Percentiles rank a stretch among this genome's conserved stretches.
Evolutionary conservation across 2,797 vertebrate species (phyloP).

Genomic region (Mallotus villosus): DNA sequence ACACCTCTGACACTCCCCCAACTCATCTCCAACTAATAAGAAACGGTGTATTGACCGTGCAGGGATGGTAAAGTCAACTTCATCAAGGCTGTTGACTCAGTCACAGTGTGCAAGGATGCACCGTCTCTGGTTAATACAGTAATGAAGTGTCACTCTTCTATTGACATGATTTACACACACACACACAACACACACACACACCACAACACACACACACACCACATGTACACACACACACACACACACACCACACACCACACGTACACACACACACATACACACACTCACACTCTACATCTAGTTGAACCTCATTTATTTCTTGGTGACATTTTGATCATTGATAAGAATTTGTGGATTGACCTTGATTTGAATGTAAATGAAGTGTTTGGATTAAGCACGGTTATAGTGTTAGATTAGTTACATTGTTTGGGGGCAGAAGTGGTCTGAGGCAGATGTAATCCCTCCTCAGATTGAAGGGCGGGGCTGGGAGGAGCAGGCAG

Average conservation of each 20-base stretch:
- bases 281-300: slow-evolving; percentile 26
- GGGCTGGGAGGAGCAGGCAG: background rate
- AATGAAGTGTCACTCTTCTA: slow-evolving; percentile 64
- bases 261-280: slow-evolving; percentile 4
- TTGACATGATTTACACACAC: slow-evolving; percentile 58
- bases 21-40: slow-evolving; percentile 37
- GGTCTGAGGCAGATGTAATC: slow-evolving; percentile 67
- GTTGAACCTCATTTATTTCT: slow-evolving; percentile 35
- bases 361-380: slow-evolving; percentile 79
- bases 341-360: slow-evolving; percentile 60
- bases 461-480: slow-evolving; percentile 59
- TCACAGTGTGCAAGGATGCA: slow-evolving; percentile 53
- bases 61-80: slow-evolving; percentile 59
- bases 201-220: background rate
- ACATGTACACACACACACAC: slow-evolving; percentile 9
- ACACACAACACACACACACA: background rate
- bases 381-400: slow-evolving; percentile 66
- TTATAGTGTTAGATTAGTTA: slow-evolving; percentile 41
- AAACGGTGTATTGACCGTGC: slow-evolving; percentile 64
- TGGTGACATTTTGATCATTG: slow-evolving; percentile 54
- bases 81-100: slow-evolving; percentile 64
- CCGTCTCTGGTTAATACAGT: slow-evolving; percentile 68
- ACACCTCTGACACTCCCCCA: slow-evolving; percentile 29
- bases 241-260: slow-evolving; percentile 25
- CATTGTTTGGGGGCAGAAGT: slow-evolving; percentile 41